Base-by-base conservation (phyloP, 2,888 invertebrate genomes). In the Stenodera caucasica region DNA sequence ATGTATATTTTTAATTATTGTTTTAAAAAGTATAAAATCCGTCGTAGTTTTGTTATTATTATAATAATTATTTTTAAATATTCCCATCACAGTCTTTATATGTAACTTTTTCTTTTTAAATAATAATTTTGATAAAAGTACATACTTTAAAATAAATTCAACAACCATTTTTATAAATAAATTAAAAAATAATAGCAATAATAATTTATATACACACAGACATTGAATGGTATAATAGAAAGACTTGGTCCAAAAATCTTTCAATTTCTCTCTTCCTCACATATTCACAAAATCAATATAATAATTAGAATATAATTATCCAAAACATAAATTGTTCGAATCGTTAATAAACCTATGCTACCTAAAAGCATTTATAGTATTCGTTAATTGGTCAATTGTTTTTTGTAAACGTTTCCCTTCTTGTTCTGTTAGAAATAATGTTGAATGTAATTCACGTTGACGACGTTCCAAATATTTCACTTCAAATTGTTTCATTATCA, bases 401-500 rank as follows among this genome's bases (percentile, higher is more conserved):
- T 69, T 74, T 63, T 78, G 74, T 61, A 79, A 68, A 62, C 73
- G 74, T 67, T 72, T 75, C 32, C 71, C 70, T 53, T 79, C 77
- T 64, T 78, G 77, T 61, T 78, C 76, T 58, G 67, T 74, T 53
- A 74, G 65, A 66, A 77, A 76, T 54, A 72, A 70, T 49, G 74
- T 70, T 51, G 77, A 76, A 60, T 76, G 73, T 61, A 80, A 62
- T 57, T 77, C 77, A 54, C 76, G 70, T 64, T 77, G 76, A 60
- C 71, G 75, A 40, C 73, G 67, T 60, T 80, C 79, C 32, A 78
- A 69, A 60, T 70, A 73, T 62, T 75, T 81, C 12, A 84, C 82
- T 21, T 81, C 77, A 15, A 81, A 79, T 12, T 84, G 84, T 55
- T 82, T 80, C 69, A 81, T 80, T 21, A 82, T 81, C 29, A 82